Base-by-base conservation (phyloP, 2,113 vertebrate species). In the Clupea harengus region DNA sequence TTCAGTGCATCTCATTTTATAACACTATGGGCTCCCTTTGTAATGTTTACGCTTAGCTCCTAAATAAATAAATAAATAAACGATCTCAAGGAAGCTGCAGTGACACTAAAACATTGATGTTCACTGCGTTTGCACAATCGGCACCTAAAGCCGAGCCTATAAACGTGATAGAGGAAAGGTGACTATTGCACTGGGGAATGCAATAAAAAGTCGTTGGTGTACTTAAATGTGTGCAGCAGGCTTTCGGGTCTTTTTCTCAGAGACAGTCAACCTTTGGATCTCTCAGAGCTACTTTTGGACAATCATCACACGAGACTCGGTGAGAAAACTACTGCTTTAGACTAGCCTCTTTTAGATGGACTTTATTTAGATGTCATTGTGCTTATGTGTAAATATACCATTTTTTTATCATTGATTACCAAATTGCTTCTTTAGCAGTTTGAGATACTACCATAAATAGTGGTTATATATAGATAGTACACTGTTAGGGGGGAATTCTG, bases 131-230 rank as follows among this genome's bases (percentile, higher is more conserved):
- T 87, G 83, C 52, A 83, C 83, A 87, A 84, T 75, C 39, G 39
- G 83, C 64, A 72, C 25, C 11, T 28, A 72, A 72, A 72, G 28
- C 89, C 85, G 88, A 86, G 85, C 86, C 67, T 86, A 52, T 87
- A 84, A 88, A 85, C 80, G 75, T 25, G 50, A 87, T 81, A 15
- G 67, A 87, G 52, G 83, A 84, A 80, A 45, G 82, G 88, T 87
- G 80, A 88, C 57, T 82, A 57, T 60, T 54, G 78, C 50, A 7
- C 22, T 72, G 39, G 47, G 78, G 86, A 86, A 86, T 84, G 88
- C 83, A 85, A 85, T 90, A 90, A 89, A 89, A 81, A 28, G 83
- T 86, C 87, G 87, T 78, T 32, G 72, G 72, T 39, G 28, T 44
- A 78, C 72, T 39, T 85, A 91, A 91, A 85, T 13, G 84, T 83